Evolutionary conservation across 1,140 invertebrate genomes (phyloP).

Genomic region (Pseudomyrmex sp.): DNA sequence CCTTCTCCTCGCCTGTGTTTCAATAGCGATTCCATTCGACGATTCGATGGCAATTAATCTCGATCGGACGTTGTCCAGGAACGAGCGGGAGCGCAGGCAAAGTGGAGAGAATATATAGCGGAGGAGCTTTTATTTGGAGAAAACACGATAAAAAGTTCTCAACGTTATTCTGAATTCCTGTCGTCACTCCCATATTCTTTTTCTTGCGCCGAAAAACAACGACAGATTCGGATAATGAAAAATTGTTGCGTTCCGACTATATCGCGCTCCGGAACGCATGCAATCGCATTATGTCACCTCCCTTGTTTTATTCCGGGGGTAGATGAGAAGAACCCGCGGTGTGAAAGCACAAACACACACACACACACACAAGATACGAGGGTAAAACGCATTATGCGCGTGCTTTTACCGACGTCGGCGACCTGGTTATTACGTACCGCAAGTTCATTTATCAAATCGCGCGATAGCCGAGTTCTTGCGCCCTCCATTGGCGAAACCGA

Average conservation of each 20-base stretch:
- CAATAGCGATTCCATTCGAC: constrained; percentile 64
- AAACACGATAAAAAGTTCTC: constrained; percentile 59
- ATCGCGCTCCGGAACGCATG: constrained; percentile 37
- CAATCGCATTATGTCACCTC: constrained; percentile 52
- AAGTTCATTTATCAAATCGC: constrained; percentile 61
- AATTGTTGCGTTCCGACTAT: constrained; percentile 45
- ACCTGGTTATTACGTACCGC: constrained; percentile 54
- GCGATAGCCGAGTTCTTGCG: constrained; percentile 45
- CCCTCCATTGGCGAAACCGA: constrained; percentile 11
- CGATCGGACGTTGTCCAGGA: constrained; percentile 64
- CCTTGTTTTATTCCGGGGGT: constrained; percentile 34
- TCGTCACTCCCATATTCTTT: not conserved
- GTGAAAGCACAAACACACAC: not conserved
- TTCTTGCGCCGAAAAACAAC: constrained; percentile 48
- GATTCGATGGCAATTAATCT: constrained; percentile 73
- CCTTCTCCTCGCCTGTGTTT: constrained; percentile 17
- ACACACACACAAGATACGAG: no score
- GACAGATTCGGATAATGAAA: constrained; percentile 58
- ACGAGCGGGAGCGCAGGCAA: constrained; percentile 46
- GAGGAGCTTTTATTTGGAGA: constrained; percentile 51
- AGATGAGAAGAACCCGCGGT: constrained; percentile 4
- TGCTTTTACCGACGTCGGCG: constrained; percentile 49
- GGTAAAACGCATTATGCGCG: constrained; percentile 49
- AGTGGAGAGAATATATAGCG: constrained; percentile 6
- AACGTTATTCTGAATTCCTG: constrained; percentile 57